Evolutionary conservation across 2,888 invertebrate genomes (phyloP).

Genomic region (Plagiodera versicolora): DNA sequence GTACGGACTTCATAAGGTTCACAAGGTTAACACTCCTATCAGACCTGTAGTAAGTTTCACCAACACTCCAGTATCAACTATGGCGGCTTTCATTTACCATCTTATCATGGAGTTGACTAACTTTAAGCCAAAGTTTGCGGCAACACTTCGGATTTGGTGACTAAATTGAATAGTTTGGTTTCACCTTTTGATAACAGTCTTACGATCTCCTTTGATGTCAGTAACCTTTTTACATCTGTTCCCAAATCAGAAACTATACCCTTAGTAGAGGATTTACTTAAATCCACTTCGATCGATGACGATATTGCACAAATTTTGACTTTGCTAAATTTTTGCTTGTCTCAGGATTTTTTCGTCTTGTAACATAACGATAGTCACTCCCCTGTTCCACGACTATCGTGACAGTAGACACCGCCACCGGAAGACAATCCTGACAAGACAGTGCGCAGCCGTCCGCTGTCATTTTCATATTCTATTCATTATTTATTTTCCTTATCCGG

Average conservation of each 20-base stretch:
- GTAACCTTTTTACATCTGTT: slow-evolving; percentile 2
- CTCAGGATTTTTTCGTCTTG: neutral
- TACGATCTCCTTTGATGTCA: slow-evolving; percentile 4
- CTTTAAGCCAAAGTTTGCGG: neutral
- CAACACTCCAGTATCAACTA: slow-evolving; percentile 6
- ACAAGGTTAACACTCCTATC: slow-evolving; percentile 2
- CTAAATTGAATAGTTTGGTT: neutral
- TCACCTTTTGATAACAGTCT: neutral
- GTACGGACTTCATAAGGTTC: slow-evolving; percentile 5
- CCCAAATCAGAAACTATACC: slow-evolving; percentile 2
- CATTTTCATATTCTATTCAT: neutral
- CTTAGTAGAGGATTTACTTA: neutral
- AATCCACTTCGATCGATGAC: neutral
- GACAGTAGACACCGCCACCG: too few relatives aligned
- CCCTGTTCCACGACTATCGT: too few relatives aligned
- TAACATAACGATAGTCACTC: neutral
- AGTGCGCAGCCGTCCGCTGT: too few relatives aligned
- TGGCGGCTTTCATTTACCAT: neutral
- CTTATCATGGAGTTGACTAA: slow-evolving; percentile 1
- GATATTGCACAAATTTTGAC: neutral
- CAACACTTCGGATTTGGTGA: slow-evolving; percentile 8
- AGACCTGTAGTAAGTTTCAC: slow-evolving; percentile 8
- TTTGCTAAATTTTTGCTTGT: neutral
- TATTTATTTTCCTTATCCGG: too few relatives aligned
- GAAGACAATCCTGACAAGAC: too few relatives aligned